These are phyloP conservation scores for Porites evermanni DNA, from an alignment of 92 coral and sea anemone genomes.

Conservation along the genomic window DNA sequence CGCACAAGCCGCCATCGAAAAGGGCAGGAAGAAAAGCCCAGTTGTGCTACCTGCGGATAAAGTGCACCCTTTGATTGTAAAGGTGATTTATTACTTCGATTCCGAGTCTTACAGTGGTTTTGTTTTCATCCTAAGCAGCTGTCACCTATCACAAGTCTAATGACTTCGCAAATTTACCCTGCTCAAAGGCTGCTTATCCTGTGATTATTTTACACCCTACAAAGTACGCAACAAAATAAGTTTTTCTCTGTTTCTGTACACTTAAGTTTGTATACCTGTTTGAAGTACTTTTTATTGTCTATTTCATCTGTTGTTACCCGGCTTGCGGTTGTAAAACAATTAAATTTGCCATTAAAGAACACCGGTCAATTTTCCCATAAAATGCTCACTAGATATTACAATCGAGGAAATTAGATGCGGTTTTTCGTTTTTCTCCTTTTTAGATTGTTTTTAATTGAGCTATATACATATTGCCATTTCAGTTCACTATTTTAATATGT, in stretches of 20 bases:
- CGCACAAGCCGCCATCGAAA: conserved; percentile 91
- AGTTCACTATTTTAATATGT: neutral
- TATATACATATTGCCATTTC: neutral
- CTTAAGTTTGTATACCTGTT: conserved; percentile 2
- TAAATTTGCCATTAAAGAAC: neutral
- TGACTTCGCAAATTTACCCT: conserved; percentile 11
- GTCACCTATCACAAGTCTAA: conserved; percentile 15
- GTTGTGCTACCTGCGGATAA: conserved; percentile 93
- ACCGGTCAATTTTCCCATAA: conserved; percentile 21
- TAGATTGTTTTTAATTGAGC: neutral
- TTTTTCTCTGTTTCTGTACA: conserved; percentile 16
- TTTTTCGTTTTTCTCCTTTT: neutral
- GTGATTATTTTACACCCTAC: neutral
- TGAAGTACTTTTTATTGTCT: conserved; percentile 11
- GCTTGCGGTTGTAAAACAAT: neutral
- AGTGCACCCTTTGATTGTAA: conserved; percentile 86
- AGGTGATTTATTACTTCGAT: conserved; percentile 23
- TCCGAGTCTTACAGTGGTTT: conserved; percentile 16
- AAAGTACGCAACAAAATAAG: neutral
- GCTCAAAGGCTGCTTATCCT: neutral
- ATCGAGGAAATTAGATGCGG: neutral
- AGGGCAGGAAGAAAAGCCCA: conserved; percentile 88
- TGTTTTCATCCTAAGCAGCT: conserved; percentile 27
- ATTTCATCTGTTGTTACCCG: neutral
- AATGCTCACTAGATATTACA: neutral